These are phyloP conservation scores for Parascotia fuliginaria DNA, from an alignment of 2,888 invertebrate genomes.

Conservation along the genomic window DNA sequence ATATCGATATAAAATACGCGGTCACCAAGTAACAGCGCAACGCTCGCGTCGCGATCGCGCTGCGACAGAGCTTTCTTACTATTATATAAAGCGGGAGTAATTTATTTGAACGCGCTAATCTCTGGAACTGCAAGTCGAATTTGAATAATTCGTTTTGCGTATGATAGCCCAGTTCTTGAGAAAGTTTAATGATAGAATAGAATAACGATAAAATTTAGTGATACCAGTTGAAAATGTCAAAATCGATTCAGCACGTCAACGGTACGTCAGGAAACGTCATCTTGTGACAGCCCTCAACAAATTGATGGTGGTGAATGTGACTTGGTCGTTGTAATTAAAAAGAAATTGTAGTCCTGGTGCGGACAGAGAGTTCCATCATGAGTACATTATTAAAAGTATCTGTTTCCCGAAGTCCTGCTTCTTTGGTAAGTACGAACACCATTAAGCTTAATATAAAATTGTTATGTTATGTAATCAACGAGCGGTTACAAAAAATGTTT, in stretches of 20 bases:
- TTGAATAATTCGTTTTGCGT: too few relatives aligned
- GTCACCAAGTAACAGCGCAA: too few relatives aligned
- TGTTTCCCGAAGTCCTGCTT: slow-evolving; percentile 72
- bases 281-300: slow-evolving; percentile 8
- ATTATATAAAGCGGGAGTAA: too few relatives aligned
- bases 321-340: slow-evolving; percentile 34
- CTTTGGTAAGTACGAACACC: slow-evolving; percentile 64
- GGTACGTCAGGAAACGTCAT: slow-evolving; percentile 2
- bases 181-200: too few relatives aligned
- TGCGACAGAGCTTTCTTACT: too few relatives aligned
- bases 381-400: slow-evolving; percentile 81
- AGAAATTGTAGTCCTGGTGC: slow-evolving; percentile 80
- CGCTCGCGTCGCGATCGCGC: too few relatives aligned
- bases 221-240: neutral
- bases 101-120: too few relatives aligned
- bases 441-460: slow-evolving; percentile 39
- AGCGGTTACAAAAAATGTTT: slow-evolving; percentile 49
- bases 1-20: too few relatives aligned
- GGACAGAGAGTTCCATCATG: slow-evolving; percentile 86
- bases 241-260: neutral
- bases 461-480: slow-evolving; percentile 76
- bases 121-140: too few relatives aligned
- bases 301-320: slow-evolving; percentile 50
- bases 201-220: too few relatives aligned
- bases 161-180: too few relatives aligned